Evolutionary conservation across 2,797 vertebrate species (phyloP).

Genomic region (Dryobates pubescens): DNA sequence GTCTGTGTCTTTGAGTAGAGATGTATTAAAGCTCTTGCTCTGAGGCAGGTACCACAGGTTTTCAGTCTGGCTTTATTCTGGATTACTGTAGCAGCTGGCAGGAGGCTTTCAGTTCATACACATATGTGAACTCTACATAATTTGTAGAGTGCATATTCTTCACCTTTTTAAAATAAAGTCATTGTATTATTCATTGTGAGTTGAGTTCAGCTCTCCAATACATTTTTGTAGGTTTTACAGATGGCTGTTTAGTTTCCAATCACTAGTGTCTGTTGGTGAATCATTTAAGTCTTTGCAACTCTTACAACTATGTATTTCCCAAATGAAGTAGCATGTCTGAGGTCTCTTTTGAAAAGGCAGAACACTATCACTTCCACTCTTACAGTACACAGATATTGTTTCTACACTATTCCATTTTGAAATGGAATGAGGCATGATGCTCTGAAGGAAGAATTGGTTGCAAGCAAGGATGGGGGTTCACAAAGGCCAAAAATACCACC

Average conservation of each 20-base stretch:
- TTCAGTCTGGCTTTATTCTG: not conserved
- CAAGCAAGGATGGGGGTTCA: too few relatives aligned
- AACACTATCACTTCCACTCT: not conserved
- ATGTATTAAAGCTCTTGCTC: not conserved
- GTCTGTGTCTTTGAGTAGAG: not conserved
- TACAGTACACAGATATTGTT: not conserved
- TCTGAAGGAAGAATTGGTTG: too few relatives aligned
- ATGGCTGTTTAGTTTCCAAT: not conserved
- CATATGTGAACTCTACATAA: not conserved
- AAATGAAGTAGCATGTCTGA: not conserved
- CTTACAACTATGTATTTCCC: not conserved
- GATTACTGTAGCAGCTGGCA: not conserved
- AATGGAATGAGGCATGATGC: not conserved
- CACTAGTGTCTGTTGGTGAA: not conserved
- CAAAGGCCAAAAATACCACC: too few relatives aligned
- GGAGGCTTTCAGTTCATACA: not conserved
- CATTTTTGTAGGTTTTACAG: not conserved
- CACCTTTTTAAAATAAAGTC: not conserved
- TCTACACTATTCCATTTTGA: not conserved
- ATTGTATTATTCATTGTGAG: not conserved
- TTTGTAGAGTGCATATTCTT: not conserved
- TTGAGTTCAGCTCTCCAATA: not conserved
- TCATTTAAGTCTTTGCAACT: not conserved
- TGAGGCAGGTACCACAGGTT: not conserved
- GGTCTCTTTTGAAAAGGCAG: not conserved